phyloP scores from a whole-genome alignment of 2,113 vertebrate species.

The Psophia crepitans region DNA sequence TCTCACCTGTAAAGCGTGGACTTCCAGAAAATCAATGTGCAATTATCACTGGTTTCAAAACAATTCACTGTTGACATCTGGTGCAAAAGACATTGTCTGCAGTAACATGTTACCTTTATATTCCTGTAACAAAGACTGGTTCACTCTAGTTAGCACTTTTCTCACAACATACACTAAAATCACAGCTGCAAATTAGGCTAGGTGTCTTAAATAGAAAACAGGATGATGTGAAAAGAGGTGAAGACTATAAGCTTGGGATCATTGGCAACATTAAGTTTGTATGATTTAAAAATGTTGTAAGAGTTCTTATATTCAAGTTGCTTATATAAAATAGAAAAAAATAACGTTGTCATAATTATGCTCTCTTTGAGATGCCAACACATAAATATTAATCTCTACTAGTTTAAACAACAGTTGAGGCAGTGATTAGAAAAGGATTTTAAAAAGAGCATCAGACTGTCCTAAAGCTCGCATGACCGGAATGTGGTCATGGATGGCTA shows the following conservation, averaged over 20 bases:
- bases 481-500: no score
- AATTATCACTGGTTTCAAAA: background rate
- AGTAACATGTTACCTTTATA: background rate
- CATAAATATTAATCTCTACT: background rate
- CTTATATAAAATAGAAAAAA: background rate
- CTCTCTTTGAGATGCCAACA: background rate
- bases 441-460: background rate
- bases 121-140: background rate
- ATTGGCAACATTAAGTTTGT: background rate
- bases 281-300: background rate
- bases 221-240: background rate
- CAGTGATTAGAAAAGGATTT: background rate
- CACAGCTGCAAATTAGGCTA: background rate
- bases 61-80: background rate
- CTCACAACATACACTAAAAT: background rate
- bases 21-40: background rate
- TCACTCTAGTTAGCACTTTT: background rate
- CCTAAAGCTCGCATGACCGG: no score
- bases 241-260: background rate
- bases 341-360: background rate
- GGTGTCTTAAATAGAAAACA: background rate
- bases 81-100: background rate
- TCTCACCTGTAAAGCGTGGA: background rate
- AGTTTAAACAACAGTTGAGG: background rate
- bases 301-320: background rate